A percentile compares a stretch with the other conserved stretches of the same genome.
These are phyloP conservation scores for Calycopis cecrops DNA, from an alignment of 1,140 invertebrate genomes.

Conservation along the genomic window DNA sequence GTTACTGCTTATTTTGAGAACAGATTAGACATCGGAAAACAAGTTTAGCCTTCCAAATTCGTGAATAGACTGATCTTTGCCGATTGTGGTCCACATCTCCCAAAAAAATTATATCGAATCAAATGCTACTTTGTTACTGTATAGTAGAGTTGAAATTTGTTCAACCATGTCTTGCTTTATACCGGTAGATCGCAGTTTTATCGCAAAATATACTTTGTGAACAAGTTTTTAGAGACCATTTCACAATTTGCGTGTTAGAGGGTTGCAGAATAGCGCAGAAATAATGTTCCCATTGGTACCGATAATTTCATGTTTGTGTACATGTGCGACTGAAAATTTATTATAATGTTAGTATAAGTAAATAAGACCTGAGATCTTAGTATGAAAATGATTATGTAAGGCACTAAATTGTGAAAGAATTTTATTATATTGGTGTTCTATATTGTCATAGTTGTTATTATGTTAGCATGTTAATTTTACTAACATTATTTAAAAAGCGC, in stretches of 20 bases:
- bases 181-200: background rate
- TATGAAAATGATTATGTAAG: too few relatives aligned
- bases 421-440: too few relatives aligned
- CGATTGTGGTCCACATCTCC: conserved; percentile 17
- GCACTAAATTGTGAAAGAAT: too few relatives aligned
- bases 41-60: conserved; percentile 39
- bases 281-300: conserved; percentile 9
- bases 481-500: too few relatives aligned
- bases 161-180: background rate
- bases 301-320: background rate
- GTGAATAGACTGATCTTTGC: conserved; percentile 39
- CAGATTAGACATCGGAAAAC: conserved; percentile 29
- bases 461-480: too few relatives aligned
- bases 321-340: too few relatives aligned
- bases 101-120: background rate
- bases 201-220: background rate
- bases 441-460: too few relatives aligned
- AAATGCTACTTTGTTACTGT: background rate
- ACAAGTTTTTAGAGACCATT: background rate
- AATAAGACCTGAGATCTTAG: too few relatives aligned
- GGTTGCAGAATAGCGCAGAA: conserved; percentile 9
- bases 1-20: conserved; percentile 12
- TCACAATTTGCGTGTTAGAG: background rate
- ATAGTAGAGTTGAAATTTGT: background rate
- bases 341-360: too few relatives aligned